Percentiles rank a stretch among this genome's conserved stretches.
phyloP scores from a whole-genome alignment of 2,113 vertebrate genomes.

The Beaufortia kweichowensis region DNA sequence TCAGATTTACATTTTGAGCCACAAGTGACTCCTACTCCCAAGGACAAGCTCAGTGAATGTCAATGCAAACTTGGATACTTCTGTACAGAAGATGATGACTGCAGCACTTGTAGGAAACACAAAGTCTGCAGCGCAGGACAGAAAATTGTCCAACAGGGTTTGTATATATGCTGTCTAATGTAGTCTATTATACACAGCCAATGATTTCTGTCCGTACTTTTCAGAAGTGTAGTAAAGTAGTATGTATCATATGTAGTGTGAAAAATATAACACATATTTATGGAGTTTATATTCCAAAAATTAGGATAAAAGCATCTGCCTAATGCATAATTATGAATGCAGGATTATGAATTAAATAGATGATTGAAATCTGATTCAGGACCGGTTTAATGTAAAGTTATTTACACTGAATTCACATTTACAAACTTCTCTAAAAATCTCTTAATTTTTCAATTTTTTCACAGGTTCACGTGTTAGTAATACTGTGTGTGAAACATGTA shows the following conservation, averaged over 20 bases:
- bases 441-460: background rate
- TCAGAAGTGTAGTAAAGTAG: background rate
- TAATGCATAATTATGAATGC: too few relatives aligned
- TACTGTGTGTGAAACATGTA: background rate
- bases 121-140: constrained; percentile 54
- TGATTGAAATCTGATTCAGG: too few relatives aligned
- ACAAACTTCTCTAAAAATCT: too few relatives aligned
- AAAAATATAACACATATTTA: too few relatives aligned
- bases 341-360: too few relatives aligned
- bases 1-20: constrained; percentile 63
- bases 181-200: background rate
- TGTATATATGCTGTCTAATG: background rate
- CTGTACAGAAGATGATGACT: constrained; percentile 51
- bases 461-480: background rate
- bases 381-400: too few relatives aligned
- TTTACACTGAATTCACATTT: too few relatives aligned
- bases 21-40: accelerated
- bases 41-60: background rate
- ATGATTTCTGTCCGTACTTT: background rate
- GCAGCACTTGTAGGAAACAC: constrained; percentile 59
- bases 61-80: constrained; percentile 59
- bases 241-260: too few relatives aligned
- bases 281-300: too few relatives aligned
- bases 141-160: constrained; percentile 49
- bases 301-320: too few relatives aligned